These are phyloP conservation scores for Hirtodrosophila histrioides DNA, from an alignment of 2,888 invertebrate species.

Conservation along the genomic window DNA sequence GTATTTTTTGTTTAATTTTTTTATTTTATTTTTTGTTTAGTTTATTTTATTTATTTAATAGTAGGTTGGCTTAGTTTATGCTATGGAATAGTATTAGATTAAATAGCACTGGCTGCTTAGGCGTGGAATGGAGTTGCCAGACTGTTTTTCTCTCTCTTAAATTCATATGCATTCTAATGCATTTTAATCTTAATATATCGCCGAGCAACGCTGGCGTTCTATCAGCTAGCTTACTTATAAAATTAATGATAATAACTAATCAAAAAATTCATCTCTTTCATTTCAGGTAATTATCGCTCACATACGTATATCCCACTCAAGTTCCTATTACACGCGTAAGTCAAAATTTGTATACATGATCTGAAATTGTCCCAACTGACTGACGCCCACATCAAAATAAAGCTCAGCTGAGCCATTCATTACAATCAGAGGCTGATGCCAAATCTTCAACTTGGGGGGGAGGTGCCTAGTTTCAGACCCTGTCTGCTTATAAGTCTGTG, in stretches of 20 bases:
- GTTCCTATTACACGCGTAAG: conserved; percentile 36
- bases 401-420: conserved; percentile 33
- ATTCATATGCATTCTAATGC: too few relatives aligned
- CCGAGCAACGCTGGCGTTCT: too few relatives aligned
- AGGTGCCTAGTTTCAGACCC: neutral
- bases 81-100: too few relatives aligned
- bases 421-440: conserved; percentile 44
- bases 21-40: too few relatives aligned
- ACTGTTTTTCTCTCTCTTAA: too few relatives aligned
- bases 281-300: conserved; percentile 59
- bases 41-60: too few relatives aligned
- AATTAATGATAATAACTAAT: neutral
- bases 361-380: conserved; percentile 8
- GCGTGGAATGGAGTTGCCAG: too few relatives aligned
- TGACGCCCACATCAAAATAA: conserved; percentile 26
- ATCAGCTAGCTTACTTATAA: too few relatives aligned
- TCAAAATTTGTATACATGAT: conserved; percentile 18
- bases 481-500: conserved; percentile 25
- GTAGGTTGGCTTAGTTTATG: too few relatives aligned
- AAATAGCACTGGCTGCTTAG: too few relatives aligned
- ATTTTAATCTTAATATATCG: too few relatives aligned
- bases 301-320: neutral
- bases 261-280: neutral
- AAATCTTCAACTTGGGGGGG: neutral
- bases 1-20: too few relatives aligned